Base-by-base conservation (phyloP, 92 coral and sea anemone species). In the Anthopleura xanthogrammica region DNA sequence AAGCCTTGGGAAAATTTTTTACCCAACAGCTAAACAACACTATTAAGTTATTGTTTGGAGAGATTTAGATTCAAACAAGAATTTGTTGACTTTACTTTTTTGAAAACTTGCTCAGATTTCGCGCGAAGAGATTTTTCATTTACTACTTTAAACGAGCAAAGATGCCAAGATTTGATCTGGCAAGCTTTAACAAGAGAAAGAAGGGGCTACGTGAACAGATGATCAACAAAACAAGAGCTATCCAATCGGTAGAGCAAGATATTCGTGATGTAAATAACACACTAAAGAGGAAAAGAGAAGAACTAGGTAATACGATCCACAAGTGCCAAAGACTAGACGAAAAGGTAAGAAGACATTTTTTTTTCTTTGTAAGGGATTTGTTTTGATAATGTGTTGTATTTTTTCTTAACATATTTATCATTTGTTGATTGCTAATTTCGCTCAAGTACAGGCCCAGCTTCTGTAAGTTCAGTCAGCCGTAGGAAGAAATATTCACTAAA, bases 291-390 rank as follows among this genome's bases (percentile, higher is more conserved):
- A 77, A 77, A n/a, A 50, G 62, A n/a, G 70, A 16, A 52, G 83
- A 83, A 14, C 36, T 46, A 9, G 50, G 9, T 46, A 9, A 5
- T 46, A 46, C 5, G 50, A 46, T 46, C 50, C 50, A 4, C 8
- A 43, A 43, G 50, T 43, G 81, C 64, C 79, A 72, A 16, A 77
- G 71, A 83, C 65, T 83, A 10, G 60, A 72, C 77, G 78, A 74
- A 11, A 83, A 74, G 85, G 85, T 82, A 72, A 60, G 23, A 5
- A 58, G 68, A 22, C 16, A 57, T 57, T 29, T 29, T 29, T 29
- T 29, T 29, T 29, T 29, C 36, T 29, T 29, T 29, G 36, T 29
- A 29, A 29, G 36, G 36, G 36, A 29, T 29, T 29, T 29, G 36
- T 29, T 29, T 29, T 29, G 36, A 29, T 29, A 29, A 29, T 29